Conservation (phyloP, 2,113 vertebrate species). For the Phalacrocorax carbo region DNA sequence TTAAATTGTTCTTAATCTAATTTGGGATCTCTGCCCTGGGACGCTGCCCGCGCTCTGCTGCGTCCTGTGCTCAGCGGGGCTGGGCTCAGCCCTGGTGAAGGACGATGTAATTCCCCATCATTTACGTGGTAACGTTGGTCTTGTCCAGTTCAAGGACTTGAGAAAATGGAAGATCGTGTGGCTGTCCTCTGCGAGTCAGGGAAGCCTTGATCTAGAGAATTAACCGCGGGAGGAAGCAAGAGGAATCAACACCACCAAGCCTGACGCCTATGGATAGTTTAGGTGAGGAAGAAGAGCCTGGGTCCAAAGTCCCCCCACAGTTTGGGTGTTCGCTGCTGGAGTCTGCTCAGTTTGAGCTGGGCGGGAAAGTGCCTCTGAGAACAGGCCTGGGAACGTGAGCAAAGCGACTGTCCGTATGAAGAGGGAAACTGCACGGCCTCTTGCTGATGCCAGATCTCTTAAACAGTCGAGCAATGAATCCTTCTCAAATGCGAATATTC, state of each 20-base stretch:
- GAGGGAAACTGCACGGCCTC: neutral
- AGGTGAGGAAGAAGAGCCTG: neutral
- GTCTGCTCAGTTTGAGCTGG: neutral
- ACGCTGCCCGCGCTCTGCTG: rapidly evolving
- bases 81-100: neutral
- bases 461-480: neutral
- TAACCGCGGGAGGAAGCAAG: neutral
- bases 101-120: rapidly evolving
- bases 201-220: neutral
- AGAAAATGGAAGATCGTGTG: rapidly evolving
- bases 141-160: neutral
- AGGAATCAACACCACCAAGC: neutral
- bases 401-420: rapidly evolving
- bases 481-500: neutral
- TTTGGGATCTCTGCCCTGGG: neutral
- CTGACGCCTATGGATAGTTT: neutral
- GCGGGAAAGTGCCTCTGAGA: neutral
- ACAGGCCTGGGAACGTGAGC: neutral
- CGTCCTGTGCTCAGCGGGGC: rapidly evolving
- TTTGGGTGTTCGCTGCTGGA: neutral
- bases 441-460: neutral
- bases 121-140: rapidly evolving
- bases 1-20: neutral
- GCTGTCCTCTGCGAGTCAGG: neutral
- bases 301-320: neutral